Evolutionary conservation across 2,113 vertebrate genomes (phyloP).

Genomic region (Felis chaus): DNA sequence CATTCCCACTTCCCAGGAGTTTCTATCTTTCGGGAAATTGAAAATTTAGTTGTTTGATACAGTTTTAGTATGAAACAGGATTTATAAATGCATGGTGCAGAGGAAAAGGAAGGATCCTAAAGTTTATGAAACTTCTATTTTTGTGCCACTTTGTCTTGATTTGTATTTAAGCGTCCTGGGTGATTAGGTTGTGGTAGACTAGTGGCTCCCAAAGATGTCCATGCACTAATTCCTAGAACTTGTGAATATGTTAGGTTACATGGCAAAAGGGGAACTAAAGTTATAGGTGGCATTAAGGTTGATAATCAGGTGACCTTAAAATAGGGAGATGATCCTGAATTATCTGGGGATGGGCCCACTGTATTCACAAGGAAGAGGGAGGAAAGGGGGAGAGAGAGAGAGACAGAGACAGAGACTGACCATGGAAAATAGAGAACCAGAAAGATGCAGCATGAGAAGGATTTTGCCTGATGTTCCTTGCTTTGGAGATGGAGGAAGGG

Average conservation of each 20-base stretch:
- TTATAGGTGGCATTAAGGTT: not conserved
- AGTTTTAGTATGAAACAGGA: constrained; percentile 9
- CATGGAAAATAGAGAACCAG: not conserved
- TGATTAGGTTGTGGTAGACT: not conserved
- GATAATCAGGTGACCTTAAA: not conserved
- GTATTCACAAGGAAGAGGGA: not conserved
- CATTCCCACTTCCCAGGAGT: not conserved
- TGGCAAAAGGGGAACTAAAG: not conserved
- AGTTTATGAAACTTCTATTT: not conserved
- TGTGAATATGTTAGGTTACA: not conserved
- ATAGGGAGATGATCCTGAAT: not conserved
- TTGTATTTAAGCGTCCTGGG: not conserved
- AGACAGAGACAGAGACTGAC: not conserved
- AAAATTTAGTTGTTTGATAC: not conserved
- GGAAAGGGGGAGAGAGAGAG: not conserved
- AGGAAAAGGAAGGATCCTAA: not conserved
- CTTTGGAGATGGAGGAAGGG: constrained; percentile 1
- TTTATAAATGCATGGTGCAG: not conserved
- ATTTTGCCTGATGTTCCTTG: not conserved
- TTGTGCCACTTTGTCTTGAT: not conserved
- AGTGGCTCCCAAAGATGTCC: not conserved
- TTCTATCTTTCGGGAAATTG: not conserved
- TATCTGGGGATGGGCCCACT: not conserved
- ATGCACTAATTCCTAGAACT: not conserved
- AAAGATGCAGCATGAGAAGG: not conserved